Conservation (phyloP, 2,113 vertebrate genomes). For the Origma solitaria region DNA sequence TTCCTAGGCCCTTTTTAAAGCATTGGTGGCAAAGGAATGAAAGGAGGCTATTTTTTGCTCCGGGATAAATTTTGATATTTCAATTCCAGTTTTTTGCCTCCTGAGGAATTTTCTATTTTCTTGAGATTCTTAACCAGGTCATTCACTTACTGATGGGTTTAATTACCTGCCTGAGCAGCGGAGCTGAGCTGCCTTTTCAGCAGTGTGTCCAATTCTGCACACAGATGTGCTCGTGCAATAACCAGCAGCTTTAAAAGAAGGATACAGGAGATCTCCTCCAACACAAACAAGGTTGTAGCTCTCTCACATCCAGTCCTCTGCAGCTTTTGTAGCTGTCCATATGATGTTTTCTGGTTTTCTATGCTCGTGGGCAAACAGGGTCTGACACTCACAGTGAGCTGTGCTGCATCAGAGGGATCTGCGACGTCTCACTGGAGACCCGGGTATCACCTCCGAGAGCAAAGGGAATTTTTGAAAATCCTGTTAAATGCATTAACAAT, state of each 20-base stretch:
- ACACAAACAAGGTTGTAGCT: background rate
- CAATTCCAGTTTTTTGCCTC: conserved; percentile 47
- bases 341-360: background rate
- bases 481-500: conserved; percentile 1
- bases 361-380: background rate
- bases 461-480: background rate
- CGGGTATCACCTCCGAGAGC: background rate
- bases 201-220: background rate
- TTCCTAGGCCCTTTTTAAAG: conserved; percentile 31
- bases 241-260: background rate
- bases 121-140: conserved; percentile 49
- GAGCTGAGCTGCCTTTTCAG: background rate
- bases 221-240: background rate
- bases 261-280: background rate
- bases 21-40: conserved; percentile 37
- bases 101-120: conserved; percentile 58
- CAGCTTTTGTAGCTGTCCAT: background rate
- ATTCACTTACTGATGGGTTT: background rate
- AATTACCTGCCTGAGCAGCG: conserved; percentile 8
- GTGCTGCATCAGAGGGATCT: background rate
- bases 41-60: conserved; percentile 58
- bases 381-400: background rate
- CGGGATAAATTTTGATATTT: conserved; percentile 58
- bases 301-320: background rate
- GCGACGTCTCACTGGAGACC: background rate